Conservation (phyloP, 64 coral and sea anemone genomes). For the Dendronephthya gigantea region DNA sequence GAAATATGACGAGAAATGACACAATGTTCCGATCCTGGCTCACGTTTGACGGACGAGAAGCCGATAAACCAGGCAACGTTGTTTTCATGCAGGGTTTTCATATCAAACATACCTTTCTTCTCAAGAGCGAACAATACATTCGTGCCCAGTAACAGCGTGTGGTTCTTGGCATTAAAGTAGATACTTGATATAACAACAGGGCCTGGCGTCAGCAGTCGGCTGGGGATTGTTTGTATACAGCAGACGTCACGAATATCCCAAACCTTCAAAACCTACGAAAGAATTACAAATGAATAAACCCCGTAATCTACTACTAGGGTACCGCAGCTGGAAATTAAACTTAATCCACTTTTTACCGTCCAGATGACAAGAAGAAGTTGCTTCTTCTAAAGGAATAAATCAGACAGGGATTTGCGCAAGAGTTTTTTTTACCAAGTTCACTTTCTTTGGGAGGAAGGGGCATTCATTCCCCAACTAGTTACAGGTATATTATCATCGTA, state of each 20-base stretch:
- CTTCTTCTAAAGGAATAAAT: no score
- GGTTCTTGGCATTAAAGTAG: slow-evolving; percentile 63
- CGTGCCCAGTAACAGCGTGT: slow-evolving; percentile 78
- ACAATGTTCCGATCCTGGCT: no score
- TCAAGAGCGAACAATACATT: slow-evolving; percentile 36
- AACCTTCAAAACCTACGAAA: slow-evolving; percentile 66
- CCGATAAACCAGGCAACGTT: no score
- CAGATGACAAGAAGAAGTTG: no score
- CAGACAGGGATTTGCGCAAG: no score
- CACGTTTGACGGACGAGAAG: no score
- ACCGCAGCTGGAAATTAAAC: no score
- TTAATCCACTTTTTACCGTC: no score
- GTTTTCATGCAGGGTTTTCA: background rate
- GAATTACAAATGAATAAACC: background rate
- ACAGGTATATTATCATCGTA: slow-evolving; percentile 30
- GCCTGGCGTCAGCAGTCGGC: slow-evolving; percentile 66
- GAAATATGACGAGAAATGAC: background rate
- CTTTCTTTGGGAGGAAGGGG: no score
- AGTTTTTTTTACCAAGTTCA: no score
- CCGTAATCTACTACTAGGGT: background rate
- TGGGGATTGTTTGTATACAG: slow-evolving; percentile 84
- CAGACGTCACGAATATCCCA: slow-evolving; percentile 97
- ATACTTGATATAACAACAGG: slow-evolving; percentile 73
- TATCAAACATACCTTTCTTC: background rate
- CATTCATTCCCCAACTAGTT: no score